Evolutionary conservation across 2,797 vertebrate species (phyloP), one percentile per base, ranked within the genome.

Genomic region (Triplophysa yarkandensis): DNA sequence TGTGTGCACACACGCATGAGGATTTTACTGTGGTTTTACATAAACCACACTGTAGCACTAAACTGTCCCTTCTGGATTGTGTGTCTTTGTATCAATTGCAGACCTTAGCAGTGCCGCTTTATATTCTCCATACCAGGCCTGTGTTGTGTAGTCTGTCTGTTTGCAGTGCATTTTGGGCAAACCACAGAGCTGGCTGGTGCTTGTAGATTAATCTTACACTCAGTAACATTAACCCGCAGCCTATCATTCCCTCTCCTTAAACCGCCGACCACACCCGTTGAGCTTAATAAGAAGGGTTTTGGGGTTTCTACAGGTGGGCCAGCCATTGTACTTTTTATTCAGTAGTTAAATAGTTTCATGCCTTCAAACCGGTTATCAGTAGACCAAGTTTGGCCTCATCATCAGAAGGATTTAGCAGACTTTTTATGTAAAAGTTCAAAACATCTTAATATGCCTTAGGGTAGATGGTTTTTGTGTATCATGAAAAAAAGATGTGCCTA

Each of bases 211-310:
- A 77, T 80, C 81, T 76, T 34, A 68, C 70, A 77, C 60, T 77
- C 32, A 11, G 64, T 25, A 75, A 69, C 73, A 71, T 43, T 71
- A 81, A 83, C 65, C 82, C 82, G 61, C 80, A 83, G 80, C 68
- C 80, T 81, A 76, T 83, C 82, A 78, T 71, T 76, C 78, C 63
- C 79, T 71, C 61, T 69, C 77, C 77, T 76, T 67, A 72, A 83
- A 76, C 77, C 82, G 80, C 80, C 77, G 58, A 76, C 77, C 82
- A 79, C 82, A 83, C 82, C 82, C 79, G 44, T 30, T 14, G 9
- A 25, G 44, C 58, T 27, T 55, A 68, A 50, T 8, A 14, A 46
- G 25, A 30, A 65, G 52, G 16, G 71, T 70, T 60, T 71, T 41
- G 50, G 48, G 60, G 39, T 68, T 30, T 76, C 25, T 68, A 69